Base-by-base conservation (phyloP, 1,140 invertebrate species). In the Cardiocondyla obscurior region DNA sequence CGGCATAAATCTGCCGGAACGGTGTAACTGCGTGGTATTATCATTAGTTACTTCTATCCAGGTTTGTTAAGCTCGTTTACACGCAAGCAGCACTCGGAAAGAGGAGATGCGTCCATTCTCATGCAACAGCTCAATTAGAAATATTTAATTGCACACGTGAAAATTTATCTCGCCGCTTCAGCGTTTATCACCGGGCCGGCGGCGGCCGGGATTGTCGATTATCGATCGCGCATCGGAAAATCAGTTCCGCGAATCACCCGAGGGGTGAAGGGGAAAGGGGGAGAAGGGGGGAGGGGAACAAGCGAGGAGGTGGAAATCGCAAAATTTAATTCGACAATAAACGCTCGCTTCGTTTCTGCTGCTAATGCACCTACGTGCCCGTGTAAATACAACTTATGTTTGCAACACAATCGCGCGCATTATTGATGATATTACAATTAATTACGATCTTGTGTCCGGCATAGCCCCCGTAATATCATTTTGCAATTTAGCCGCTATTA, bases 331-430 rank as follows among this genome's bases (percentile, higher is more conserved):
- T 79, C 62, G n/a, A 69, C 60, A 46, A 79, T 79, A 79, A 79
- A 79, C 74, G 62, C 72, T 49, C 53, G 72, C 46, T 49, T 76
- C 62, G 22, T 53, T 53, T 49, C 62, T 67, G 44, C 62, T 42
- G 30, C 60, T 79, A 79, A 79, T 55, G 62, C 74, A 79, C 46
- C 46, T 67, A 42, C 22, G n/a, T 10, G 33, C 22, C 36, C 33
- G 74, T 79, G 74, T 79, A 79, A 79, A 79, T 79, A 67, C 74
- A 79, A 79, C 74, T 79, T 79, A 79, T 79, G 74, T 79, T 67
- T 22, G 62, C 49, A 67, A 42, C 62, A 64, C 46, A 67, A 79
- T 79, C 74, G 74, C 49, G 46, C 74, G 74, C 33, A 79, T 79
- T 79, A 79, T 79, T 79, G 49, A 79, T 67, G 74, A 79, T 67